phyloP scores from a whole-genome alignment of 2,797 vertebrate species.

The Ficedula albicollis region DNA sequence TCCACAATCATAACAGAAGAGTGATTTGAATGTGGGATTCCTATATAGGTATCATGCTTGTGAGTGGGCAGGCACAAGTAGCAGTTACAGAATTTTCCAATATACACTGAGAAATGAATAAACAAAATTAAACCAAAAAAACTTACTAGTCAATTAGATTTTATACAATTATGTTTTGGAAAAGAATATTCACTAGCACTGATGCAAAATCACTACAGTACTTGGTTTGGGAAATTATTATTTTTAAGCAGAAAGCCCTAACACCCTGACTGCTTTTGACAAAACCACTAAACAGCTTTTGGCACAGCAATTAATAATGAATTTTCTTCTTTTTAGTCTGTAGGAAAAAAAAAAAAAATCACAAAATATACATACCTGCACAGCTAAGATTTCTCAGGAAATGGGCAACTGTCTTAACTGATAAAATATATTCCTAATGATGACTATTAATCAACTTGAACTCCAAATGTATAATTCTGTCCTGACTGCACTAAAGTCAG shows the following conservation, averaged over 20 bases:
- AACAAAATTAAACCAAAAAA: not conserved
- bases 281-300: not conserved
- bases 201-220: not conserved
- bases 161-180: not conserved
- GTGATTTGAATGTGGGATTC: not conserved
- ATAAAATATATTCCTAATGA: not conserved
- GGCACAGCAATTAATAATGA: not conserved
- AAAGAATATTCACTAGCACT: not conserved
- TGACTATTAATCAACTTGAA: not conserved
- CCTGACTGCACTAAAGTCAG: not conserved
- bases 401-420: not conserved
- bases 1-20: not conserved
- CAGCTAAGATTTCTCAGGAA: not conserved
- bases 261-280: not conserved
- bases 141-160: not conserved
- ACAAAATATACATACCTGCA: not conserved
- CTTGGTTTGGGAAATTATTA: not conserved
- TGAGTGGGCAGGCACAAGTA: not conserved
- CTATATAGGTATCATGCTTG: not conserved
- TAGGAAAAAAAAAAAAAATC: not conserved
- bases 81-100: not conserved
- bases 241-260: not conserved
- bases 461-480: not conserved
- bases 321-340: not conserved
- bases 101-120: not conserved